A percentile compares a stretch with the other conserved stretches of the same genome.
These are phyloP conservation scores for Labroides dimidiatus DNA, from an alignment of 2,797 vertebrate species.

Conservation along the genomic window DNA sequence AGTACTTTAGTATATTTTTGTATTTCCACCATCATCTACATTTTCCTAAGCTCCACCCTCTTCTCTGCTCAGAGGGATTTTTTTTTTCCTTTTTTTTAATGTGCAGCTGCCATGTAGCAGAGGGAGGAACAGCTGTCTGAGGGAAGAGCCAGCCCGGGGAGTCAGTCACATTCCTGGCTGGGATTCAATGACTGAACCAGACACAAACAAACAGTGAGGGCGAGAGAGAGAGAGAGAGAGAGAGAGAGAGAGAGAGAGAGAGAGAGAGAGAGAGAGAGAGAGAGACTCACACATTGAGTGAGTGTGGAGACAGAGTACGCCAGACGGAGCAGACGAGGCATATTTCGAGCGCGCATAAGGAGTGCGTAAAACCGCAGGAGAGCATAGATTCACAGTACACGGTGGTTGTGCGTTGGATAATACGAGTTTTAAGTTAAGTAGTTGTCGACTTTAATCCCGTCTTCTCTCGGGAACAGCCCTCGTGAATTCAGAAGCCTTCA, in stretches of 20 bases:
- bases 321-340: slow-evolving; percentile 77
- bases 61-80: slow-evolving; percentile 51
- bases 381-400: slow-evolving; percentile 52
- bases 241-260: slow-evolving; percentile 67
- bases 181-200: slow-evolving; percentile 95
- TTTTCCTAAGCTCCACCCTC: slow-evolving; percentile 72
- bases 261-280: slow-evolving; percentile 68
- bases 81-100: slow-evolving; percentile 58
- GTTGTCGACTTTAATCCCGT: slow-evolving; percentile 63
- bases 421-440: slow-evolving; percentile 44
- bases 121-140: slow-evolving; percentile 87
- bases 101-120: slow-evolving; percentile 86
- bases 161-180: slow-evolving; percentile 98
- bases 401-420: slow-evolving; percentile 57
- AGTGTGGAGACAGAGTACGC: slow-evolving; percentile 75
- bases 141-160: slow-evolving; percentile 93
- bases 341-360: slow-evolving; percentile 74
- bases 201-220: slow-evolving; percentile 93
- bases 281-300: slow-evolving; percentile 63
- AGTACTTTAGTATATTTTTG: slow-evolving; percentile 37
- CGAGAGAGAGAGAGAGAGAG: slow-evolving; percentile 68
- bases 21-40: slow-evolving; percentile 50
- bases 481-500: slow-evolving; percentile 49
- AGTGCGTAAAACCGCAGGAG: slow-evolving; percentile 77
- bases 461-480: slow-evolving; percentile 42